Evolutionary conservation across 2,888 invertebrate species (phyloP), one percentile per base, ranked within the genome.

Genomic region (Polyommatus icarus): DNA sequence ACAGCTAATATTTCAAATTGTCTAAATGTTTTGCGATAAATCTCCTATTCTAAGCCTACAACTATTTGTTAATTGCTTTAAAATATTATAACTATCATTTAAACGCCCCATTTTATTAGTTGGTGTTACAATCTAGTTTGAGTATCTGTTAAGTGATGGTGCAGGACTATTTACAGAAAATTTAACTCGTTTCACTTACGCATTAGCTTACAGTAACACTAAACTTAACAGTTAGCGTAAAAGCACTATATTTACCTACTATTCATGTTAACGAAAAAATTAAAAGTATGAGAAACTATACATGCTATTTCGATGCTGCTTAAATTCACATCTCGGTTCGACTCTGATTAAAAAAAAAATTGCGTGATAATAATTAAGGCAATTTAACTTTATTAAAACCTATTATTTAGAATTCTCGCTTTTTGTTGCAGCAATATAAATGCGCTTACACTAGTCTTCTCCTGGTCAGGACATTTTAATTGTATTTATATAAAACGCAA

Each of bases 1-100:
- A 32, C 5, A 75, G 18, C 50, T 29, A 15, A 8, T 18, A 15
- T 75, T 50, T 24, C 18, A 46, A 46, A 73, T 73, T 50, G 50
- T 20, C 73, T 73, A 75, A 75, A 75, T 75, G 50, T 50, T 29
- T 67, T 50, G 29, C 54, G 50, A 50, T 29, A 54, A 54, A 29
- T 46, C 46, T 46, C 46, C 73, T 54, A 50, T 18, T 50, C 54
- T 75, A 75, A 54, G 18, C 15, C 54, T 75, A 75, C 5, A 75
- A 29, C 46, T 46, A 24, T 50, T 40, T n/a, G 20, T n/a, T 36
- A 7, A 40, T 72, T 18, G 72, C 36, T 72, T 40, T 40, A 40
- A 20, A 29, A 29, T 6, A 15, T 32, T 67, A 15, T 18, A 15
- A 67, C 24, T 15, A 32, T 29, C 15, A 67, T 29, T 67, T 67